A percentile compares a stretch with the other conserved stretches of the same genome.
phyloP scores from a whole-genome alignment of 2,888 invertebrate species.

The Anodontia alba region DNA sequence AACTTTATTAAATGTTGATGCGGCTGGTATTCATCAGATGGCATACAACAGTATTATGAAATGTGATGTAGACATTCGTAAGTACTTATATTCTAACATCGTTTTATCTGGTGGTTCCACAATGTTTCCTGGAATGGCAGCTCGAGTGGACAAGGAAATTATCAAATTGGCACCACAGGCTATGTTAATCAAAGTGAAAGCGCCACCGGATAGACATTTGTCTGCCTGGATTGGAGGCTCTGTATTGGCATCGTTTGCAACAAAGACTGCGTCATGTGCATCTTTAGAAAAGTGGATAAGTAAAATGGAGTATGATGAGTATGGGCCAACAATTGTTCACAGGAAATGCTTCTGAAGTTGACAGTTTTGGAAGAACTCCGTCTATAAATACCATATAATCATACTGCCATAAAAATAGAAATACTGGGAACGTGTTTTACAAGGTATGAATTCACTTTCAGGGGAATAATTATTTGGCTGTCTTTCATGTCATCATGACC shows the following conservation, averaged over 20 bases:
- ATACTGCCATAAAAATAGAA: too few relatives aligned
- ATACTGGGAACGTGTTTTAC: too few relatives aligned
- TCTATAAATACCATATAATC: too few relatives aligned
- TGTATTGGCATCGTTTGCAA: slow-evolving; percentile 92
- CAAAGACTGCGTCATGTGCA: slow-evolving; percentile 59
- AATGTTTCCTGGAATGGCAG: slow-evolving; percentile 98
- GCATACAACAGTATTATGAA: slow-evolving; percentile 70
- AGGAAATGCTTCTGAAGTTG: too few relatives aligned
- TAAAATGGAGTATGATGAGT: slow-evolving; percentile 73
- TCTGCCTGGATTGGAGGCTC: slow-evolving; percentile 99
- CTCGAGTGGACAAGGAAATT: slow-evolving; percentile 99
- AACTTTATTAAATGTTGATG: slow-evolving; percentile 78
- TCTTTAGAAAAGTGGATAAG: slow-evolving; percentile 71
- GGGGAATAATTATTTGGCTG: too few relatives aligned
- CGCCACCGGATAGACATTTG: slow-evolving; percentile 98
- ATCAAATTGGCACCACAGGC: slow-evolving; percentile 90
- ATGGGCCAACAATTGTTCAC: slow-evolving; percentile 87
- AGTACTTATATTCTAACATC: slow-evolving; percentile 83
- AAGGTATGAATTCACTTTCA: too few relatives aligned
- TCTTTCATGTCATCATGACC: too few relatives aligned
- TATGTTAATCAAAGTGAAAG: slow-evolving; percentile 91
- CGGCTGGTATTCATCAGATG: slow-evolving; percentile 62
- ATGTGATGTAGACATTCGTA: slow-evolving; percentile 69
- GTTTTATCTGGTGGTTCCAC: slow-evolving; percentile 96
- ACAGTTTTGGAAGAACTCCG: slow-evolving; percentile 64